A percentile compares a stretch with the other conserved stretches of the same genome.
Evolutionary conservation across 2,113 vertebrate species (phyloP).

Genomic region (Seriola aureovittata): DNA sequence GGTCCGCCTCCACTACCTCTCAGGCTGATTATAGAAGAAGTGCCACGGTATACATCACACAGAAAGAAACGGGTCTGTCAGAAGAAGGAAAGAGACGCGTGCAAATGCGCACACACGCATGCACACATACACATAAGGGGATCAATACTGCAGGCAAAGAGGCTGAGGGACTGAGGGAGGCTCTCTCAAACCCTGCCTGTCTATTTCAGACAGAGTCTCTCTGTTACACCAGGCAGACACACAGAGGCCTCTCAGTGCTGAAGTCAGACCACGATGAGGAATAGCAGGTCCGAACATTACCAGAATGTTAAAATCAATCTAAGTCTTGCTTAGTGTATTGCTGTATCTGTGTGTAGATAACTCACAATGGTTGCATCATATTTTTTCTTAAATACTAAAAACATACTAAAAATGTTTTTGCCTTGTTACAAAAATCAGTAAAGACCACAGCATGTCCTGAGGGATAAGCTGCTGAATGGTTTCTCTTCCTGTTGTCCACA

Average conservation of each 20-base stretch:
- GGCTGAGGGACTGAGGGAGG: slow-evolving; percentile 59
- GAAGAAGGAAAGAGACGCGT: slow-evolving; percentile 44
- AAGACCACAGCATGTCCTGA: neutral
- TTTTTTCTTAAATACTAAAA: neutral
- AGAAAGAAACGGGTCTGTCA: slow-evolving; percentile 61
- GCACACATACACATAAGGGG: slow-evolving; percentile 50
- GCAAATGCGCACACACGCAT: slow-evolving; percentile 25
- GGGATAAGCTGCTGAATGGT: neutral
- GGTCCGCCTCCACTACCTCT: slow-evolving; percentile 78
- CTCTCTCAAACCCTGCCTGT: slow-evolving; percentile 73
- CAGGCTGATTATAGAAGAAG: slow-evolving; percentile 79
- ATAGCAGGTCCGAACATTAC: slow-evolving; percentile 72
- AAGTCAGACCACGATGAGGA: slow-evolving; percentile 68
- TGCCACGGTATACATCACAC: slow-evolving; percentile 67
- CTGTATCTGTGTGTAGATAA: slow-evolving; percentile 11
- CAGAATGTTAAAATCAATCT: slow-evolving; percentile 81
- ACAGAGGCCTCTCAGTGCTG: slow-evolving; percentile 80
- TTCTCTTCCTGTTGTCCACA: slow-evolving; percentile 18
- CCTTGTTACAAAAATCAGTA: neutral
- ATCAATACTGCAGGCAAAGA: slow-evolving; percentile 72
- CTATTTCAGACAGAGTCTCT: slow-evolving; percentile 76
- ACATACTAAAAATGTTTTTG: neutral
- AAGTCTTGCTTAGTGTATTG: slow-evolving; percentile 32
- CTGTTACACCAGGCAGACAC: slow-evolving; percentile 66
- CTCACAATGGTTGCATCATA: neutral